Percentiles rank a stretch among this genome's conserved stretches.
phyloP scores from a whole-genome alignment of 1,140 invertebrate genomes.

The Drosophila truncata region DNA sequence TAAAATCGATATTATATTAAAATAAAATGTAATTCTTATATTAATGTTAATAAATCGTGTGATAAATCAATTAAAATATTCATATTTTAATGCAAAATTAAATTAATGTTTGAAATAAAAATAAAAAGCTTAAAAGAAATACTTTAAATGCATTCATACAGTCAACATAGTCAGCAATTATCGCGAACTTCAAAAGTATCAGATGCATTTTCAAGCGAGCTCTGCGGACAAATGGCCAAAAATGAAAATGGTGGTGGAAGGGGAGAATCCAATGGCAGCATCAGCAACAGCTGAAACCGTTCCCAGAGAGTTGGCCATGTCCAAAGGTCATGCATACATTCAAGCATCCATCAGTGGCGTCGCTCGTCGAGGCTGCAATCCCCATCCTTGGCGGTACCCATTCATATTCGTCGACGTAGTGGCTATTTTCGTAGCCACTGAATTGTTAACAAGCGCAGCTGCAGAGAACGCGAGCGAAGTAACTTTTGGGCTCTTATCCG shows the following conservation, averaged over 20 bases:
- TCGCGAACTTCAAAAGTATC: background rate
- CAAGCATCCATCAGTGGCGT: constrained; percentile 4
- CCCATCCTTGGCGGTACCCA: background rate
- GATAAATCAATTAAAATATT: too few species aligned
- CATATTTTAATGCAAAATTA: too few species aligned
- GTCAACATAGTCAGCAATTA: background rate
- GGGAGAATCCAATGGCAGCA: background rate
- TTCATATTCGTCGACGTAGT: constrained; percentile 1
- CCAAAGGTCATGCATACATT: constrained; percentile 24
- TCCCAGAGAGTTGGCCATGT: constrained; percentile 4
- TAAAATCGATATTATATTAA: too few species aligned
- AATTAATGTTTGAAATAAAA: too few species aligned
- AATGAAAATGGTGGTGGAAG: background rate
- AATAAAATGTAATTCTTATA: too few species aligned
- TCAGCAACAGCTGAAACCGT: constrained; percentile 26
- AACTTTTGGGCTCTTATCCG: background rate
- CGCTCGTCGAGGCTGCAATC: constrained; percentile 6
- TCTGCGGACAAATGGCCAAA: constrained; percentile 1
- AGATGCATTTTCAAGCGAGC: background rate
- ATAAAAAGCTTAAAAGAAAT: too few species aligned
- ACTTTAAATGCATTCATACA: background rate
- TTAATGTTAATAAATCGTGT: too few species aligned
- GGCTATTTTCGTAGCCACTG: background rate
- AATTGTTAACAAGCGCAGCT: constrained; percentile 4
- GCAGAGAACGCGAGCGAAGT: background rate